These are phyloP conservation scores for Sciaenops ocellatus DNA, from an alignment of 2,797 vertebrate species.

Conservation along the genomic window DNA sequence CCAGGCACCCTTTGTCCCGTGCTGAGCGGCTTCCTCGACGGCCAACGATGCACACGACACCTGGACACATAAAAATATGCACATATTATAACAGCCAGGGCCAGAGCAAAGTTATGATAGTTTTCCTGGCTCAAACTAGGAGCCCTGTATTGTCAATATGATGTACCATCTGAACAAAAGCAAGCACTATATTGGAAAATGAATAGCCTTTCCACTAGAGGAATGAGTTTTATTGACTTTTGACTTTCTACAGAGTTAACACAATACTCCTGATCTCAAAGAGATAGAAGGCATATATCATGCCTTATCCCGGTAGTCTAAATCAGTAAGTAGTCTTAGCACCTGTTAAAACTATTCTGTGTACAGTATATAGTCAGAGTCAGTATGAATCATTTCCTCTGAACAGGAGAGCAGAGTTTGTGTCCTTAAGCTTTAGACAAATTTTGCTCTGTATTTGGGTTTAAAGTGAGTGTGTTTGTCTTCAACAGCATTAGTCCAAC, in stretches of 20 bases:
- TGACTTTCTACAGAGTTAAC: neutral
- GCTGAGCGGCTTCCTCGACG: conserved; percentile 48
- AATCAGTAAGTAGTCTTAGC: neutral
- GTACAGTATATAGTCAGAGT: neutral
- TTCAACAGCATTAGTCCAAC: neutral
- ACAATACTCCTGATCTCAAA: neutral
- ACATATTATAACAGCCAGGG: neutral
- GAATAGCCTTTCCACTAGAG: neutral
- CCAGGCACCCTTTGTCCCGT: conserved; percentile 86
- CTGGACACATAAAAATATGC: conserved; percentile 74
- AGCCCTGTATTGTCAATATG: neutral
- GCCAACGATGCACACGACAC: conserved; percentile 84
- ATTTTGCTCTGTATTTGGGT: neutral
- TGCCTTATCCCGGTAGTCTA: neutral
- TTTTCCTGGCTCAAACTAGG: neutral
- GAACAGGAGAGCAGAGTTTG: neutral
- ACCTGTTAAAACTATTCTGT: neutral
- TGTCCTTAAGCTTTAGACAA: neutral
- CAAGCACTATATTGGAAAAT: conserved; percentile 1
- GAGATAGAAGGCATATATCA: neutral
- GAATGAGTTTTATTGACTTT: neutral
- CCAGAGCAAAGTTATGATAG: neutral
- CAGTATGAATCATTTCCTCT: neutral
- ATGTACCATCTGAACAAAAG: neutral
- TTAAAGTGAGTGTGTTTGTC: neutral